Evolutionary conservation across 2,797 vertebrate species (phyloP).

Genomic region (Micrastur ruficollis): DNA sequence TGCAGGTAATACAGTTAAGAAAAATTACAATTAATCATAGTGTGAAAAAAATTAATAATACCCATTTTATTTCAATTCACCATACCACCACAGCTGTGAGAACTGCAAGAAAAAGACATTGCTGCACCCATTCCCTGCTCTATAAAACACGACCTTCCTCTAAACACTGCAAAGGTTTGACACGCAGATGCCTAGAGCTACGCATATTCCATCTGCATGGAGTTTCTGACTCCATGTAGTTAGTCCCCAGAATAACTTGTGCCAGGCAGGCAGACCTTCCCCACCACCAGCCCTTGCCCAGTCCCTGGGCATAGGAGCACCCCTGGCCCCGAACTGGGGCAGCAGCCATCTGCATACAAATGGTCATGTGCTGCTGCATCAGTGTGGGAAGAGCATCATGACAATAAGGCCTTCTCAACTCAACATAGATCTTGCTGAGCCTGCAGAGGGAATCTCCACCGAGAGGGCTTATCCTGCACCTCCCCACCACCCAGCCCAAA

Average conservation of each 20-base stretch:
- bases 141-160: neutral
- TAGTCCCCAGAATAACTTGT: neutral
- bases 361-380: neutral
- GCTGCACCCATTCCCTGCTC: neutral
- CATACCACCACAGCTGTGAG: neutral
- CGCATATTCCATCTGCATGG: neutral
- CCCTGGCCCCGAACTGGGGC: rapidly evolving
- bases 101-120: neutral
- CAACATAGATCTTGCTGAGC: neutral
- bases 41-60: neutral
- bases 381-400: rapidly evolving
- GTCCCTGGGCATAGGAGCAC: neutral
- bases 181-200: neutral
- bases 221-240: neutral
- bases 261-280: neutral
- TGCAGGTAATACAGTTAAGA: neutral
- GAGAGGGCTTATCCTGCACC: rapidly evolving
- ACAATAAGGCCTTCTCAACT: neutral
- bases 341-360: neutral
- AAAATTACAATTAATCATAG: neutral
- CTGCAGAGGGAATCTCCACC: neutral
- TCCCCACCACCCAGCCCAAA: neutral
- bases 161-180: neutral
- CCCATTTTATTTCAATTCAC: neutral
- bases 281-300: rapidly evolving